Conservation (phyloP, 2,888 invertebrate genomes). For the Heliconius erato region DNA sequence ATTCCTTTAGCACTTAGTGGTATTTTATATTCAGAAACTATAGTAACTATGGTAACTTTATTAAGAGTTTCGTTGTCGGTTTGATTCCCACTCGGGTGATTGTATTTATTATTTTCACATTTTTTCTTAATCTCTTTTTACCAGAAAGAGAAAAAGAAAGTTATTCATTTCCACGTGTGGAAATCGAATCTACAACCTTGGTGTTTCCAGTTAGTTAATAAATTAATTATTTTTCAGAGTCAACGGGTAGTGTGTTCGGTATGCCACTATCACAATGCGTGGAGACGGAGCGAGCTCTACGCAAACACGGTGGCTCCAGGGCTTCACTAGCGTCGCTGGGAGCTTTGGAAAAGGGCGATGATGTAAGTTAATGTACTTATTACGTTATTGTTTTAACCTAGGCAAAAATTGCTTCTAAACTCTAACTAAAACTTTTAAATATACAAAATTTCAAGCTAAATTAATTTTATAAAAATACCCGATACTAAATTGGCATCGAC, state of each 20-base stretch:
- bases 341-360: conserved; percentile 78
- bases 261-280: conserved; percentile 94
- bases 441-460: too few species aligned
- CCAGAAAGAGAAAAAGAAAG: not conserved
- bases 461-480: too few species aligned
- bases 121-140: not conserved
- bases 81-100: not conserved
- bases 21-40: not conserved
- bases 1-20: not conserved
- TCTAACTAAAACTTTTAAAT: too few species aligned
- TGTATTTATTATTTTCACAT: not conserved
- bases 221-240: conserved; percentile 62
- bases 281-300: conserved; percentile 89
- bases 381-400: too few species aligned
- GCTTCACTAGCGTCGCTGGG: conserved; percentile 91
- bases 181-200: not conserved
- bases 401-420: too few species aligned
- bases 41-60: not conserved
- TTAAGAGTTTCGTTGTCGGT: not conserved
- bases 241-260: conserved; percentile 91
- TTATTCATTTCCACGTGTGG: not conserved
- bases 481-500: too few species aligned
- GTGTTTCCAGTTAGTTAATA: not conserved
- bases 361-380: conserved; percentile 77
- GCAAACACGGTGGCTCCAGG: conserved; percentile 87